Base-by-base conservation (phyloP, 2,797 vertebrate species). In the Sebastes jordani region DNA sequence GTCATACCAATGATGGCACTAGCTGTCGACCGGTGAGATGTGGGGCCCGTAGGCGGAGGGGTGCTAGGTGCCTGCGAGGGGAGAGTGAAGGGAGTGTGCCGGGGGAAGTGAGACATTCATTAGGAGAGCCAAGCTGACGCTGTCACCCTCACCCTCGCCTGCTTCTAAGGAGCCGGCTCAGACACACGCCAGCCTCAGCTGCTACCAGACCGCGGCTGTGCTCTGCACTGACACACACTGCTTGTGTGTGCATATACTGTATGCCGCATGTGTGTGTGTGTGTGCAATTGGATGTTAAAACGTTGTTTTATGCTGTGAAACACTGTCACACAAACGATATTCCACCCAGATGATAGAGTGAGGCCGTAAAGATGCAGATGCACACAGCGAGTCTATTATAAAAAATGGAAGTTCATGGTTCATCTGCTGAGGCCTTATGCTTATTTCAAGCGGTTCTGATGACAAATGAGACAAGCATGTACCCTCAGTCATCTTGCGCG, bases 41-140 rank as follows among this genome's bases (percentile, higher is more conserved):
- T 82, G 86, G 84, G 88, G 83, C 92, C 91, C 83, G 89, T 91
- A 91, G 94, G 92, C 92, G 84, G 85, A 89, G 86, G 91, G 90
- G 88, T 86, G 91, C 91, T 89, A 89, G 91, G 88, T 94, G 93
- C 91, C 94, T 91, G 85, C 83, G 76, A 93, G 93, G 86, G 88
- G 82, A 91, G 91, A 92, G 91, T 92, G 89, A 93, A 92, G 89
- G 84, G 85, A 93, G 89, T 89, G 87, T 87, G 94, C 94, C 86
- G 90, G 91, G 84, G 92, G 92, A 93, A 94, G 93, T 94, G 95
- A 96, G 94, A 95, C 93, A 94, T 96, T 96, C 95, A 96, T 96
- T 96, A 96, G 95, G 91, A 91, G 93, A 96, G 94, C 94, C 93
- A 94, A 96, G 95, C 93, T 95, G 95, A 96, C 93, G 82, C 94